A percentile compares a stretch with the other conserved stretches of the same genome.
phyloP scores from a whole-genome alignment of 2,113 vertebrate species.

The Paracanthobrama guichenoti region DNA sequence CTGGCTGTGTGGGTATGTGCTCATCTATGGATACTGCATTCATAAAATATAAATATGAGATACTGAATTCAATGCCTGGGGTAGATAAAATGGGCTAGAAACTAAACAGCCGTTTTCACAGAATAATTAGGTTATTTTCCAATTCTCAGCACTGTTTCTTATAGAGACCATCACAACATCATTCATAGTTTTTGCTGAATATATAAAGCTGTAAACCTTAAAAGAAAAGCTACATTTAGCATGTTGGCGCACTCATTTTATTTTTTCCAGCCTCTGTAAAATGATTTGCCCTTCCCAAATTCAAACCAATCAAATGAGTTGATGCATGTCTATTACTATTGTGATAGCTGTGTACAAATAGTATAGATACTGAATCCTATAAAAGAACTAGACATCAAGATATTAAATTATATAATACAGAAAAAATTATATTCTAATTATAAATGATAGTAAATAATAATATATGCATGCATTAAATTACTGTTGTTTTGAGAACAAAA shows the following conservation, averaged over 20 bases:
- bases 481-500: too few species aligned
- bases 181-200: background rate
- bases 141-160: background rate
- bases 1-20: background rate
- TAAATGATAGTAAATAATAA: too few species aligned
- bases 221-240: background rate
- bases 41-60: constrained; percentile 20
- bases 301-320: background rate
- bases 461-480: too few species aligned
- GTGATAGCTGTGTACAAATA: background rate
- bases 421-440: too few species aligned
- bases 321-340: background rate
- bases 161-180: background rate
- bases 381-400: background rate
- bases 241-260: background rate
- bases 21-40: constrained; percentile 21
- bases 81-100: background rate
- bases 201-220: background rate
- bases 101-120: background rate
- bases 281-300: background rate
- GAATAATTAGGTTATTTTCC: constrained; percentile 9
- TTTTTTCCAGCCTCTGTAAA: background rate
- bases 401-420: background rate
- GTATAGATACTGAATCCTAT: background rate
- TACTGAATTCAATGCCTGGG: constrained; percentile 13